Percentiles rank a stretch among this genome's conserved stretches.
These are phyloP conservation scores for Myiozetetes cayanensis DNA, from an alignment of 2,113 vertebrate species.

Conservation along the genomic window DNA sequence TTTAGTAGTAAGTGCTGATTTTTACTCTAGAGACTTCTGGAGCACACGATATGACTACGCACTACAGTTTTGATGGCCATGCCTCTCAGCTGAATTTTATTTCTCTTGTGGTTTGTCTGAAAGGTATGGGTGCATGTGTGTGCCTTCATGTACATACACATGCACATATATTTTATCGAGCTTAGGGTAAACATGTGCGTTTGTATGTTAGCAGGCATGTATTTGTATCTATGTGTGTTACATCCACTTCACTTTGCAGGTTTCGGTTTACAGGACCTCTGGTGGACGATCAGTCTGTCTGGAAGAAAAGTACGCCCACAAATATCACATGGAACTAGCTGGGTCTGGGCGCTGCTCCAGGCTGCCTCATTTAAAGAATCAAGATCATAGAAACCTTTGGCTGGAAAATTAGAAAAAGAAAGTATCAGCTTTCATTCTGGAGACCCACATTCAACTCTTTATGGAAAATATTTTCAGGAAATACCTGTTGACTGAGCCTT, in stretches of 20 bases:
- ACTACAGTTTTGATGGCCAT: neutral
- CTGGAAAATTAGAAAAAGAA: constrained; percentile 72
- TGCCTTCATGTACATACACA: no score
- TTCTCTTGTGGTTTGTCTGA: neutral
- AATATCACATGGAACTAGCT: constrained; percentile 77
- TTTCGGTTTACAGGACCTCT: constrained; percentile 77
- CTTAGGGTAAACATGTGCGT: no score
- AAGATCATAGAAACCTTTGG: constrained; percentile 81
- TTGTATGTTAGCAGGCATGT: neutral
- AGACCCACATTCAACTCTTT: constrained; percentile 62
- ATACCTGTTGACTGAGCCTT: constrained; percentile 79
- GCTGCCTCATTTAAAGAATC: constrained; percentile 78
- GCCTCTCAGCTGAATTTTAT: constrained; percentile 6
- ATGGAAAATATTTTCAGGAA: constrained; percentile 82
- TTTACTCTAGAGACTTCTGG: neutral
- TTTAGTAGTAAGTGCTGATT: neutral
- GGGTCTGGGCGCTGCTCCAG: constrained; percentile 78
- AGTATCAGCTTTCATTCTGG: constrained; percentile 74
- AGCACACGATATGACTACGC: neutral
- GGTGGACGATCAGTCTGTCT: constrained; percentile 81
- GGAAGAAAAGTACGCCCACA: constrained; percentile 82
- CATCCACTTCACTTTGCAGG: constrained; percentile 53
- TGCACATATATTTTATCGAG: neutral
- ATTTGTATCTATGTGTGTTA: neutral
- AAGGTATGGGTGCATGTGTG: neutral